Evolutionary conservation across 92 coral and sea anemone genomes (phyloP), one percentile per base, ranked within the genome.

Genomic region (Montipora capitata): DNA sequence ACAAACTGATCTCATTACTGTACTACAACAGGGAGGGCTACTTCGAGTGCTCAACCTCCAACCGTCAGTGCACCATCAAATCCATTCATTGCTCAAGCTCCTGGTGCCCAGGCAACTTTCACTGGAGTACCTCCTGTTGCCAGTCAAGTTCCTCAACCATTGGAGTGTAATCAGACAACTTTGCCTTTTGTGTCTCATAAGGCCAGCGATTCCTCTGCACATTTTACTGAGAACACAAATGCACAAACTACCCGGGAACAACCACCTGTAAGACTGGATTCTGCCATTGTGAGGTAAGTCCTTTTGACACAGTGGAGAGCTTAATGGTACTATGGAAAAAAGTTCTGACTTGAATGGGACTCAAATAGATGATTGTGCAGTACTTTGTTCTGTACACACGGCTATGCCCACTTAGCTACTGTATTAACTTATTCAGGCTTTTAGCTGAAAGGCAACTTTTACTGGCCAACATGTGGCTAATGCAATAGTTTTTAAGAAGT

Each of bases 11-110:
- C 35, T 27, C 35, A 27, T 27, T 27, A 27, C 35, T 27, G 35
- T 27, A 27, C 35, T 27, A 27, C 67, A 17, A 48, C 44, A 15
- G 78, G 43, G 5, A 76, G 80, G 2, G 44, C 8, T 40, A 14
- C 67, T 20, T 12, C 45, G 9, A 76, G 67, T 49, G 35, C 35
- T 27, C 35, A 27, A 27, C 35, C 35, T 27, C 35, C 10, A 4
- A 56, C 27, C 5, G 48, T 54, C 16, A 56, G 16, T 66, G 15
- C 27, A 54, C 80, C 80, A 0, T 54, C 67, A 76, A 56, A 74
- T 18, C 65, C 79, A 17, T 49, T 74, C 17, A n/a, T 75, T 52
- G 4, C 57, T 7, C 80, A 76, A 54, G 67, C 65, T 6, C 66
- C 54, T 2, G 63, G 13, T 13, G 18, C 66, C 5, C 80, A 35